Base-by-base conservation (phyloP, 2,888 invertebrate genomes). In the Agelastica alni region DNA sequence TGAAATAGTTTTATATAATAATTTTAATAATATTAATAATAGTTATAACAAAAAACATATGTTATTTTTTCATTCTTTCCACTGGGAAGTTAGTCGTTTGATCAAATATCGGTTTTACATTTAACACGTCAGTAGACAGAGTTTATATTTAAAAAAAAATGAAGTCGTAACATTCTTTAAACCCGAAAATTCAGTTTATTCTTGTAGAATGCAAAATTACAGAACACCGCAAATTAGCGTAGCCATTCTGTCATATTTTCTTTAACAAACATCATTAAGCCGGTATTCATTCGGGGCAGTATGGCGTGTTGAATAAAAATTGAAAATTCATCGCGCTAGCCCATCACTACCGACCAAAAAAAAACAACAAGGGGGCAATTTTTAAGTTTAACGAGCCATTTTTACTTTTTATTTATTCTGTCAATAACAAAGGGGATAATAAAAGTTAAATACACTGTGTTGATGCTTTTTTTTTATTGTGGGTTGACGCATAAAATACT, bases 291-390 rank as follows among this genome's bases (percentile, higher is more conserved):
- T 10, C 16, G 17, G 5, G 17, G 36, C 16, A 17, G 7, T 36
- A 17, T 34, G 36, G 36, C 36, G 36, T 36, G 36, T 36, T 17
- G 16, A 36, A n/a, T 36, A 36, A 17, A 36, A 17, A 18, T 32
- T 13, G 13, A 32, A 32, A 32, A 32, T 32, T 32, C 5, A 6
- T 2, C 31, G n/a, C 28, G 9, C 7, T 28, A 28, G 28, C 7
- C 31, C 12, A 14, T 32, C 12, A 13, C 14, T 32, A n/a, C 31
- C 2, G 13, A 12, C 4, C 9, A 13, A 32, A 5, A 32, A 32
- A 12, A 13, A 31, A 2, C 13, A 4, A 2, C 13, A n/a, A n/a
- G n/a, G 1, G 31, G 6, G 13, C 12, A n/a, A 32, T 12, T 12
- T 32, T 32, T 12, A 14, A 10, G n/a, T 5, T 32, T 13, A 32